Percentiles rank a stretch among this genome's conserved stretches.
Conservation (phyloP, 2,797 vertebrate species). For the Channa striata region DNA sequence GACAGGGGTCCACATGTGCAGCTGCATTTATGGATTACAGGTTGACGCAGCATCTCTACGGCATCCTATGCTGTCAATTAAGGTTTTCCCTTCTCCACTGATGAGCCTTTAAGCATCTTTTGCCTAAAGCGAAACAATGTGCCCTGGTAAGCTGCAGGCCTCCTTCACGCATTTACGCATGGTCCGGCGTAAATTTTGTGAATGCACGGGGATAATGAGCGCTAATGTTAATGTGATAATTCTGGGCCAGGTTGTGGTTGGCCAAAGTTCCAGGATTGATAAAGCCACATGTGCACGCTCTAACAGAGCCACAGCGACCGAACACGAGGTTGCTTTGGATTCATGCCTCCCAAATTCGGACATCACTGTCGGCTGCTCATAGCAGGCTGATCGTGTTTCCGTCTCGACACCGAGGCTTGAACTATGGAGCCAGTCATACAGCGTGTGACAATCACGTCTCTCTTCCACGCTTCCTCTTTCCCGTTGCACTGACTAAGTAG, state of each 20-base stretch:
- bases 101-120: constrained; percentile 30
- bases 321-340: constrained; percentile 24
- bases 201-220: constrained; percentile 35
- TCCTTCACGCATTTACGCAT: constrained; percentile 30
- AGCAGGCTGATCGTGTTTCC: constrained; percentile 47
- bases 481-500: constrained; percentile 69
- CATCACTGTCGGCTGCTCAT: not conserved
- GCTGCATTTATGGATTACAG: constrained; percentile 49
- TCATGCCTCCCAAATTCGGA: constrained; percentile 10
- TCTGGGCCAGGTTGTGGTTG: constrained; percentile 34
- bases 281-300: constrained; percentile 15
- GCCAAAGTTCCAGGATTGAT: constrained; percentile 11
- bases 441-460: constrained; percentile 45
- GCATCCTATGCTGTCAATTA: constrained; percentile 49
- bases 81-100: constrained; percentile 17
- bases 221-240: constrained; percentile 34
- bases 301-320: not conserved
- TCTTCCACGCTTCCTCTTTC: constrained; percentile 46
- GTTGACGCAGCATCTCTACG: constrained; percentile 33
- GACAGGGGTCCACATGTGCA: constrained; percentile 37
- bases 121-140: constrained; percentile 21
- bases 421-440: constrained; percentile 56
- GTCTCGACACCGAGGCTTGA: constrained; percentile 52
- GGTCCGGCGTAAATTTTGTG: constrained; percentile 17
- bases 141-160: constrained; percentile 18